Percentiles rank a stretch among this genome's conserved stretches.
These are phyloP conservation scores for Bhutanitis thaidina DNA, from an alignment of 2,888 invertebrate species.

Conservation along the genomic window DNA sequence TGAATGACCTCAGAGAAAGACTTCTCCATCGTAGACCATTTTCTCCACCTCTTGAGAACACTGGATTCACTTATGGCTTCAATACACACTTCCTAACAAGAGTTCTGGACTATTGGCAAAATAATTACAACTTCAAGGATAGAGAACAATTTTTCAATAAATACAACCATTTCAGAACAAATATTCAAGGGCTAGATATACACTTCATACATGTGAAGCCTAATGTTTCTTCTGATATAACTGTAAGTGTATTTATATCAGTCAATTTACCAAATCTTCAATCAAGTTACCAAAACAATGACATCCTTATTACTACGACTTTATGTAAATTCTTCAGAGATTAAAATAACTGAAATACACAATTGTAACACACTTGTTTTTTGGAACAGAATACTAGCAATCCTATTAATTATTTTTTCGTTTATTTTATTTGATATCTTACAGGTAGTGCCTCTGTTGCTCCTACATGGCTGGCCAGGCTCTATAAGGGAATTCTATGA, in stretches of 20 bases:
- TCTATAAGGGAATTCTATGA: slow-evolving; percentile 90
- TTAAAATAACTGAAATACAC: too few relatives aligned
- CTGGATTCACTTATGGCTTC: slow-evolving; percentile 90
- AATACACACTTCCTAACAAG: slow-evolving; percentile 83
- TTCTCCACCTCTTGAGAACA: slow-evolving; percentile 81
- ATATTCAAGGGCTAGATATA: slow-evolving; percentile 85
- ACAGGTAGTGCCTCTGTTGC: slow-evolving; percentile 81
- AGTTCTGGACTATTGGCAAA: slow-evolving; percentile 89
- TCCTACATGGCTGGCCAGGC: slow-evolving; percentile 94
- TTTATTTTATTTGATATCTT: not conserved
- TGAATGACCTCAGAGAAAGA: slow-evolving; percentile 77
- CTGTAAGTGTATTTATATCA: slow-evolving; percentile 43
- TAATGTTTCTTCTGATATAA: slow-evolving; percentile 37
- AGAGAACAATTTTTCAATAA: slow-evolving; percentile 86
- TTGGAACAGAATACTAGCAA: too few relatives aligned
- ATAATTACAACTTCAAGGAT: slow-evolving; percentile 82
- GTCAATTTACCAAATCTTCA: too few relatives aligned
- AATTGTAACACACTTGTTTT: too few relatives aligned
- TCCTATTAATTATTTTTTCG: too few relatives aligned
- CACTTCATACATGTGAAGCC: slow-evolving; percentile 88
- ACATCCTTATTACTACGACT: too few relatives aligned
- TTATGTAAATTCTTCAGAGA: too few relatives aligned
- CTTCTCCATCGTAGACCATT: slow-evolving; percentile 69
- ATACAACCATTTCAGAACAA: slow-evolving; percentile 86
- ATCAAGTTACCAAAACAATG: too few relatives aligned